These are phyloP conservation scores for Thamnophis sirtalis DNA, from an alignment of 2,113 vertebrate genomes.

Conservation along the genomic window DNA sequence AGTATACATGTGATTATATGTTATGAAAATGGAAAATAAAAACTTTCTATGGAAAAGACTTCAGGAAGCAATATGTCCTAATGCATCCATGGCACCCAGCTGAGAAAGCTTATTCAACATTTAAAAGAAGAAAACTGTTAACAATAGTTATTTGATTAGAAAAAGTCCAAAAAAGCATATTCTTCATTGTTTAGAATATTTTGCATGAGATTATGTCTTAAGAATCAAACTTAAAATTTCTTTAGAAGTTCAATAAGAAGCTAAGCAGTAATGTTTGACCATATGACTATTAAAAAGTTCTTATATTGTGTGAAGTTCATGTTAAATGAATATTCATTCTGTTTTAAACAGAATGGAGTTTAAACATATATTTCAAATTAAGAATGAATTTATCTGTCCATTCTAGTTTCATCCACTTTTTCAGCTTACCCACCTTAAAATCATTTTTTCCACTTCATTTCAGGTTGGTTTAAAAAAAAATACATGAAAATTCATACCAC, in stretches of 20 bases:
- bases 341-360: neutral
- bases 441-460: neutral
- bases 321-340: neutral
- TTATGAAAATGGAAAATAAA: too few relatives aligned
- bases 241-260: neutral
- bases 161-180: neutral
- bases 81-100: neutral
- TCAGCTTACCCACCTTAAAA: neutral
- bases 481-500: neutral
- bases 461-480: neutral
- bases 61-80: neutral
- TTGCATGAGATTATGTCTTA: neutral
- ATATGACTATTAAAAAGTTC: neutral
- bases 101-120: neutral
- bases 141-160: neutral
- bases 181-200: neutral
- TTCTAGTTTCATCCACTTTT: neutral
- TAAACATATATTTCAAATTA: neutral
- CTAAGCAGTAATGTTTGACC: neutral
- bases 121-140: neutral
- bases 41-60: too few relatives aligned
- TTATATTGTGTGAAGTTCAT: neutral
- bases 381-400: neutral
- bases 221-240: neutral
- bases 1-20: too few relatives aligned